Conservation (phyloP, 2,888 invertebrate species). For the Eupithecia centaureata region DNA sequence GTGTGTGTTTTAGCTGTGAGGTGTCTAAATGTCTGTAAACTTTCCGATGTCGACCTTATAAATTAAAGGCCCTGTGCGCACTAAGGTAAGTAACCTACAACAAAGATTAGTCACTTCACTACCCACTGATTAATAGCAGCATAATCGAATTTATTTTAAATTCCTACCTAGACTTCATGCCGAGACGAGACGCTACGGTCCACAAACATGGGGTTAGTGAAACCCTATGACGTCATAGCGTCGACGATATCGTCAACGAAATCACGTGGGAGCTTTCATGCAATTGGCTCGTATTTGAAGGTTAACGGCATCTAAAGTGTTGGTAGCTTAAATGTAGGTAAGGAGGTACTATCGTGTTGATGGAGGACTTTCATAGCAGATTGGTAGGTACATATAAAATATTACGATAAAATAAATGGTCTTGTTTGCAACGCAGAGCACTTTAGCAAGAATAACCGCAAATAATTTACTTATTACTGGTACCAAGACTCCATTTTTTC, state of each 20-base stretch:
- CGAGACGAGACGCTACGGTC: slow-evolving; percentile 19
- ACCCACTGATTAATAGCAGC: not conserved
- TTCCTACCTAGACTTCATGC: slow-evolving; percentile 14
- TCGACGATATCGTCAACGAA: slow-evolving; percentile 20
- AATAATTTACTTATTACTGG: not conserved
- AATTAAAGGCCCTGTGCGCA: not conserved
- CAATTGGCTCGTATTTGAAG: slow-evolving; percentile 9
- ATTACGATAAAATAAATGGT: not conserved
- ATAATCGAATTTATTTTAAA: not conserved
- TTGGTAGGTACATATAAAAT: not conserved
- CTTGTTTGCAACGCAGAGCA: not conserved
- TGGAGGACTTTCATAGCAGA: not conserved
- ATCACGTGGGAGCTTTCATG: slow-evolving; percentile 12
- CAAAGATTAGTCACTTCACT: not conserved
- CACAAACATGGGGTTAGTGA: slow-evolving; percentile 35
- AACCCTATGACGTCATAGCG: slow-evolving; percentile 42
- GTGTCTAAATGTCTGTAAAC: too few relatives aligned
- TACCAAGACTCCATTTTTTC: not conserved
- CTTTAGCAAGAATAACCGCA: not conserved
- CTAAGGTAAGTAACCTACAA: not conserved
- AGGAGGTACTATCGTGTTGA: not conserved
- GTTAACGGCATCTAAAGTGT: not conserved
- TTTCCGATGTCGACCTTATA: not conserved
- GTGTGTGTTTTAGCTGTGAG: too few relatives aligned
- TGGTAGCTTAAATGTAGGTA: not conserved